These are phyloP conservation scores for Holothuria leucospilota DNA, from an alignment of 53 echinoderm and acorn worm genomes.

Conservation along the genomic window DNA sequence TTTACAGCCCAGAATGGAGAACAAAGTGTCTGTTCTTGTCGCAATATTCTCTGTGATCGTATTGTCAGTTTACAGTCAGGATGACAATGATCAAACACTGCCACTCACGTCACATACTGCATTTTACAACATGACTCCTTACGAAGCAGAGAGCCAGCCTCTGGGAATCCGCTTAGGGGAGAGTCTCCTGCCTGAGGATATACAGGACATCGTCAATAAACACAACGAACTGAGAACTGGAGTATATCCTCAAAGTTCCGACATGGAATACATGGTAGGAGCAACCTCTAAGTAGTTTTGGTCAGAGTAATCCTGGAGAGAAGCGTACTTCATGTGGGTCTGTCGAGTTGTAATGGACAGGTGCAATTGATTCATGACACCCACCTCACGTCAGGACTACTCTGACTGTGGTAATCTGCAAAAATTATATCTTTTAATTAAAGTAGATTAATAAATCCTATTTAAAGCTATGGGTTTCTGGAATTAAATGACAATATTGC, in stretches of 20 bases:
- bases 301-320: not conserved
- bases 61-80: too few relatives aligned
- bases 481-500: too few relatives aligned
- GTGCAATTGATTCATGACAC: too few relatives aligned
- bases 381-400: too few relatives aligned
- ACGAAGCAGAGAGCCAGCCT: conserved; percentile 41
- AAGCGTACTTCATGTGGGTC: not conserved
- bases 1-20: too few relatives aligned
- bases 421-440: too few relatives aligned
- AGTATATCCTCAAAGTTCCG: conserved; percentile 43
- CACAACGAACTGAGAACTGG: conserved; percentile 63
- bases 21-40: too few relatives aligned
- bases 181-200: conserved; percentile 40
- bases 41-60: too few relatives aligned
- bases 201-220: conserved; percentile 50
- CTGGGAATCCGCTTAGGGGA: conserved; percentile 26
- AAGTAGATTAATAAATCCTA: too few relatives aligned
- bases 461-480: too few relatives aligned
- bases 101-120: conserved; percentile 31
- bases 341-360: too few relatives aligned
- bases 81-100: not conserved
- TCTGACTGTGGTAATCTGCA: too few relatives aligned
- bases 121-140: conserved; percentile 54
- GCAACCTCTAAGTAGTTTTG: not conserved
- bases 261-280: conserved; percentile 76